Percentiles rank a stretch among this genome's conserved stretches.
phyloP scores from a whole-genome alignment of 2,888 invertebrate species.

The Lycia hirtaria region DNA sequence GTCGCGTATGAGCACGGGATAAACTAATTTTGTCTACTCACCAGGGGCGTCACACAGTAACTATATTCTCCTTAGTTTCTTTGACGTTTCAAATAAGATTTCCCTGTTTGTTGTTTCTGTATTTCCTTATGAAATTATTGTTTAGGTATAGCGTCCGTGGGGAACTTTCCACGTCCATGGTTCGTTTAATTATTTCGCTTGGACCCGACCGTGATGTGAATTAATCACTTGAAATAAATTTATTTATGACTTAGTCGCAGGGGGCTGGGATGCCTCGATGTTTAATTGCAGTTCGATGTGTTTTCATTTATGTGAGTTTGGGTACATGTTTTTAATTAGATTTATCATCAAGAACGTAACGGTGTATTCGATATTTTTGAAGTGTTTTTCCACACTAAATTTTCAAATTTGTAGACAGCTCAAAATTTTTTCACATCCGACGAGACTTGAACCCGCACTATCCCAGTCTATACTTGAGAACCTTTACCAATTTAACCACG shows the following conservation, averaged over 20 bases:
- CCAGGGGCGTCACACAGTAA: conserved; percentile 37
- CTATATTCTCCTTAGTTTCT: conserved; percentile 47
- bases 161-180: conserved; percentile 65
- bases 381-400: too few relatives aligned
- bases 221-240: conserved; percentile 68
- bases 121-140: conserved; percentile 69
- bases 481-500: too few relatives aligned
- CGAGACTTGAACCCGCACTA: too few relatives aligned
- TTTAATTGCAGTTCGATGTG: conserved; percentile 29
- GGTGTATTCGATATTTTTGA: too few relatives aligned
- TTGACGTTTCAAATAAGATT: conserved; percentile 53
- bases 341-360: too few relatives aligned
- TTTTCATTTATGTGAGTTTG: conserved; percentile 9
- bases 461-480: too few relatives aligned
- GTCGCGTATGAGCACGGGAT: conserved; percentile 29
- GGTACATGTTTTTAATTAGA: neutral
- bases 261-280: conserved; percentile 42
- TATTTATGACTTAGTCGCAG: conserved; percentile 57
- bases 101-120: conserved; percentile 51
- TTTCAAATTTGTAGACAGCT: too few relatives aligned
- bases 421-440: too few relatives aligned
- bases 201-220: conserved; percentile 71
- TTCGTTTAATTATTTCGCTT: conserved; percentile 82
- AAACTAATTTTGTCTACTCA: conserved; percentile 44
- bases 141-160: conserved; percentile 58